A percentile compares a stretch with the other conserved stretches of the same genome.
phyloP scores from a whole-genome alignment of 2,113 vertebrate species.

The Cheirogaleus medius region DNA sequence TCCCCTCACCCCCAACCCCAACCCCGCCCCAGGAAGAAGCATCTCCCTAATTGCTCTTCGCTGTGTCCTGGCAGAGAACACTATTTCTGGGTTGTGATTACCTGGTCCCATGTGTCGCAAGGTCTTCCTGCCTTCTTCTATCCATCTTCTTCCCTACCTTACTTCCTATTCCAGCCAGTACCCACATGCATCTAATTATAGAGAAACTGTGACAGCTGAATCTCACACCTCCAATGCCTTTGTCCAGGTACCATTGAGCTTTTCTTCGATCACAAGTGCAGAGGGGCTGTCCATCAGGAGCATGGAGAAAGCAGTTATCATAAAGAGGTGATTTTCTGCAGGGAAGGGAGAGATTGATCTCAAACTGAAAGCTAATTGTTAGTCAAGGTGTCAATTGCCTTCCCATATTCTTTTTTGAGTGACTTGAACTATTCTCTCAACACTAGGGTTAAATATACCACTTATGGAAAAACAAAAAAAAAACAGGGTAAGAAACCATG shows the following conservation, averaged over 20 bases:
- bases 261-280: constrained; percentile 99
- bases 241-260: constrained; percentile 98
- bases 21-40: neutral
- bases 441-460: neutral
- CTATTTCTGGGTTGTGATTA: neutral
- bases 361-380: neutral
- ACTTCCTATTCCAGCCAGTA: neutral
- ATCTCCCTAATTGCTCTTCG: neutral
- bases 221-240: constrained; percentile 95
- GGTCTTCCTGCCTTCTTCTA: neutral
- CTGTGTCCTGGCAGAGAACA: neutral
- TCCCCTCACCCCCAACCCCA: neutral
- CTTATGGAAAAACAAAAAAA: neutral
- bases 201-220: neutral
- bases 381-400: neutral
- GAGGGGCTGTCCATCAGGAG: constrained; percentile 96
- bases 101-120: neutral
- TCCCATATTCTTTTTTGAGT: neutral
- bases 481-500: neutral
- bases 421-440: constrained; percentile 17
- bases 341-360: constrained; percentile 28
- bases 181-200: neutral
- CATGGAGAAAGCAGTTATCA: constrained; percentile 98
- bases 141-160: neutral
- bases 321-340: constrained; percentile 96